Conservation (phyloP, 2,113 vertebrate genomes). For the Chroicocephalus ridibundus region DNA sequence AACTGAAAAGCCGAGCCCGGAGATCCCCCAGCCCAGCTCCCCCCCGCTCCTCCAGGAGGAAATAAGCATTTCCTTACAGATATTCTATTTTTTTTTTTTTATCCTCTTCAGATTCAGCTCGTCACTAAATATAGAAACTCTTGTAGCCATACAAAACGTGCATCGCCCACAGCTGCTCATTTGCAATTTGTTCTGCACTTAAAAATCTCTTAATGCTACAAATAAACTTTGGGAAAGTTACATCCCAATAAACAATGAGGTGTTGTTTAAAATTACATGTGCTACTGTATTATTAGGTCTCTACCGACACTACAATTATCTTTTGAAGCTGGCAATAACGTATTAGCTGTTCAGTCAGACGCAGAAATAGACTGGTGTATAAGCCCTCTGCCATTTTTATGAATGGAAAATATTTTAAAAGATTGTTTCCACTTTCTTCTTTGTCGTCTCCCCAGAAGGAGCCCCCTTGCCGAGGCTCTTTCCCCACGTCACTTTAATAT, state of each 20-base stretch:
- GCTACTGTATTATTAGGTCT: constrained; percentile 65
- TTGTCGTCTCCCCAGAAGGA: constrained; percentile 7
- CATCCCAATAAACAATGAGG: constrained; percentile 68
- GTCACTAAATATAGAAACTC: constrained; percentile 45
- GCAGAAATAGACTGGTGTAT: constrained; percentile 37
- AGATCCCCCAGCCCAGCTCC: constrained; percentile 13
- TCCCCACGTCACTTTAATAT: constrained; percentile 23
- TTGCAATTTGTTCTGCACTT: constrained; percentile 55
- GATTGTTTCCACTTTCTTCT: constrained; percentile 34
- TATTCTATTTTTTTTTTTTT: background rate
- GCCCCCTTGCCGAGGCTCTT: background rate
- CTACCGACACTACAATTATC: constrained; percentile 61
- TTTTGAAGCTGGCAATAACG: constrained; percentile 63
- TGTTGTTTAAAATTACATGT: constrained; percentile 69
- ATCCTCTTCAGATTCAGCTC: constrained; percentile 27
- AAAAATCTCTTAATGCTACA: constrained; percentile 61
- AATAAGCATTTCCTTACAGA: constrained; percentile 61
- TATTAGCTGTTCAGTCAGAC: constrained; percentile 38
- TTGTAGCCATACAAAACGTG: constrained; percentile 16
- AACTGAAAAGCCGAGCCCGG: background rate
- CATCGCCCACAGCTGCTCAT: constrained; percentile 48
- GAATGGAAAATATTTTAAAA: constrained; percentile 62
- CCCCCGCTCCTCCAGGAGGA: constrained; percentile 10
- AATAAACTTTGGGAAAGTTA: constrained; percentile 73
- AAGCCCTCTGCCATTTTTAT: constrained; percentile 51